Evolutionary conservation across 1,140 invertebrate genomes (phyloP), one percentile per base, ranked within the genome.

Genomic region (Monomorium pharaonis): DNA sequence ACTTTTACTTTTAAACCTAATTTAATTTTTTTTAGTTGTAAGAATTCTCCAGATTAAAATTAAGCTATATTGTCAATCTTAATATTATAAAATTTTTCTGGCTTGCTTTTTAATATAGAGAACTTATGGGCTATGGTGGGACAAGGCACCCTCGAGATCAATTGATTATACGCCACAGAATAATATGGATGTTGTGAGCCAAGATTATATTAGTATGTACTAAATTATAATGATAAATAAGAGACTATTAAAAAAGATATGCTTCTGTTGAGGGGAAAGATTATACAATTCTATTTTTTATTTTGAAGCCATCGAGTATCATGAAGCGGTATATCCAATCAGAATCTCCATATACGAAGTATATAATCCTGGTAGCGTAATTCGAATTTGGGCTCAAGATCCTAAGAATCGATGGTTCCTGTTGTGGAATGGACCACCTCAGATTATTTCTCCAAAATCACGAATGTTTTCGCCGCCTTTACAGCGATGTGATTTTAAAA

Each of bases 81-180:
- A 44, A 44, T 67, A 12, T 33, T 37, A n/a, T 3, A 27, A 30
- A 16, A 42, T 75, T 18, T 47, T n/a, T 78, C 90, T 30, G n/a
- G 16, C 18, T n/a, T 72, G 30, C 63, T 95, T 95, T 30, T 51
- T 51, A 6, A 21, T 47, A 10, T 92, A 99, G 98, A 96, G 98
- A 95, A 98, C 98, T 6, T 98, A 98, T 95, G 98, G 98, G 14
- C 97, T 95, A 76, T 99, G 98, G 98, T 98, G 98, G 98, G 96
- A 97, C 54, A 95, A 97, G 90, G 97, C 97, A 5, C 97, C 97
- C 62, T 98, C 97, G 14, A 95, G 94, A 88, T 96, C 96, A 86
- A 94, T 95, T 83, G 96, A 97, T 89, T 98, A 97, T 89, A 97
- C 97, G 96, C 96, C 97, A 47, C 97, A 97, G 92, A 97, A 97